Conservation (phyloP, 2,113 vertebrate species). For the Gnathonemus longibarbis region DNA sequence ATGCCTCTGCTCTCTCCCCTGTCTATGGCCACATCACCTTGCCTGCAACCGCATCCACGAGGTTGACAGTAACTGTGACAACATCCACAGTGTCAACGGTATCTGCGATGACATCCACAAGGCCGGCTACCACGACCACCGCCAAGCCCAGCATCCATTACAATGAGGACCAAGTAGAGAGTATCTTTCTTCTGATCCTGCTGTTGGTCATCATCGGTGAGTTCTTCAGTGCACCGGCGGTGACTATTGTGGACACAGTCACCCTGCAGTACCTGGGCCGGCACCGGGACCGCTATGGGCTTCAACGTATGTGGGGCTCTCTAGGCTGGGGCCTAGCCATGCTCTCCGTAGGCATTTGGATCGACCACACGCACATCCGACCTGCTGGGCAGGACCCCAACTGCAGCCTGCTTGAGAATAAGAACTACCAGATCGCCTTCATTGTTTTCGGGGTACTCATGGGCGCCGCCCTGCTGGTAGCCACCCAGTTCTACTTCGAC, state of each 20-base stretch:
- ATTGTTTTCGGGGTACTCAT: constrained; percentile 90
- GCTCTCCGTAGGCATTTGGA: constrained; percentile 90
- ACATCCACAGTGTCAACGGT: constrained; percentile 28
- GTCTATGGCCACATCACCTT: not conserved
- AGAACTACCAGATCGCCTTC: constrained; percentile 91
- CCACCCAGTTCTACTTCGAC: constrained; percentile 88
- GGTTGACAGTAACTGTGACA: not conserved
- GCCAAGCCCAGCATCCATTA: constrained; percentile 36
- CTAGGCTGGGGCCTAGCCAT: constrained; percentile 95
- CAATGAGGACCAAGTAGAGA: constrained; percentile 77
- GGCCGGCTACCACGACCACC: not conserved
- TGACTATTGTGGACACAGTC: constrained; percentile 93
- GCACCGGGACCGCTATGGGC: constrained; percentile 85
- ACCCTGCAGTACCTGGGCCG: constrained; percentile 89
- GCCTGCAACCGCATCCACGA: constrained; percentile 8
- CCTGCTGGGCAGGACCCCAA: constrained; percentile 62
- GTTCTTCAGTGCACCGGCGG: constrained; percentile 93
- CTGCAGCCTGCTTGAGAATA: constrained; percentile 71
- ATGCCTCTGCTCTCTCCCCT: constrained; percentile 12
- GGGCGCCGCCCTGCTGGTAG: constrained; percentile 77
- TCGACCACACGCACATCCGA: constrained; percentile 76
- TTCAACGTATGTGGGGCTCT: constrained; percentile 98
- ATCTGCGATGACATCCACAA: constrained; percentile 23
- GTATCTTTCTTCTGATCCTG: constrained; percentile 86
- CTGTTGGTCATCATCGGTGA: constrained; percentile 91